A percentile compares a stretch with the other conserved stretches of the same genome.
Evolutionary conservation across 2,888 invertebrate genomes (phyloP).

Genomic region (Drosophila robusta): DNA sequence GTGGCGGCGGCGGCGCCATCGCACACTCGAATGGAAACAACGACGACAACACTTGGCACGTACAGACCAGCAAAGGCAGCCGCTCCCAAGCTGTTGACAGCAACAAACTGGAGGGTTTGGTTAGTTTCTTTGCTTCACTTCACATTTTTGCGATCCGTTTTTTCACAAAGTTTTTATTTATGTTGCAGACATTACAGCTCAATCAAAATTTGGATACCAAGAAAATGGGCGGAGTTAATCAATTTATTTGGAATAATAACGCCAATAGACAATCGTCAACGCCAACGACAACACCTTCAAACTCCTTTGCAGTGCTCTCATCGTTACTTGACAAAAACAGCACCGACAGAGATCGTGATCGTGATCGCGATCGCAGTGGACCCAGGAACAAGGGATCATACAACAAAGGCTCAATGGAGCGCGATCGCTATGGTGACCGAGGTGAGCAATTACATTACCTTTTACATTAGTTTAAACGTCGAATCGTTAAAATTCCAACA

Average conservation of each 20-base stretch:
- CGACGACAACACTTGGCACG: conserved; percentile 83
- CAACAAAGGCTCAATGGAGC: conserved; percentile 83
- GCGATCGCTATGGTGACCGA: conserved; percentile 81
- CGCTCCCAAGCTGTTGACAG: conserved; percentile 82
- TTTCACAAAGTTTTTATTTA: neutral
- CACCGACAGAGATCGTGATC: conserved; percentile 69
- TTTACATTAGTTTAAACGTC: neutral
- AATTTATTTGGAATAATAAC: conserved; percentile 78
- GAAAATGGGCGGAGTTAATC: conserved; percentile 82
- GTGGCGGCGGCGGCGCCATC: conserved; percentile 33
- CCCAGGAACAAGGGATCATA: conserved; percentile 83
- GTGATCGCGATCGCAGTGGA: conserved; percentile 79
- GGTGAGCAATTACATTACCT: conserved; percentile 46
- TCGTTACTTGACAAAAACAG: conserved; percentile 74
- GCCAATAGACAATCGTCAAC: conserved; percentile 60
- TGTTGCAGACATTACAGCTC: conserved; percentile 54
- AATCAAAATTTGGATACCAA: conserved; percentile 81
- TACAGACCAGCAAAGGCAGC: conserved; percentile 84
- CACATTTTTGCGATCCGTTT: neutral
- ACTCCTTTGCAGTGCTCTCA: conserved; percentile 83
- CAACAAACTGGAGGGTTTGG: conserved; percentile 82
- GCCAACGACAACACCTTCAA: conserved; percentile 78
- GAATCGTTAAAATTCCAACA: neutral
- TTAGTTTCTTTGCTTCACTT: conserved; percentile 56
- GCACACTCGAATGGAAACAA: conserved; percentile 66